A percentile compares a stretch with the other conserved stretches of the same genome.
Conservation (phyloP, 2,113 vertebrate genomes). For the Motacilla tschutschensis region DNA sequence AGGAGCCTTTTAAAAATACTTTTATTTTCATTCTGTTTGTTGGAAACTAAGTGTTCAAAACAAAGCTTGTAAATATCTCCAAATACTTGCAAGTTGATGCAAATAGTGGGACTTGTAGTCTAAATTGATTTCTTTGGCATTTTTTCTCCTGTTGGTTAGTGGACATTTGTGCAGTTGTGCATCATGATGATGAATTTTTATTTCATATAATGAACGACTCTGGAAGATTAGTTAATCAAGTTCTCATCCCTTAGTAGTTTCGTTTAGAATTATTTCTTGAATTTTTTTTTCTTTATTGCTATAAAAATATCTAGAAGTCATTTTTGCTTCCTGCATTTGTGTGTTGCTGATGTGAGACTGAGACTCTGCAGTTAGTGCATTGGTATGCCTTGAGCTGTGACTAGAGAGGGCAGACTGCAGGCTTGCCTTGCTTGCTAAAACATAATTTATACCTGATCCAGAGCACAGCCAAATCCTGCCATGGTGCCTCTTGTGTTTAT, state of each 20-base stretch:
- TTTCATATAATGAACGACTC: background rate
- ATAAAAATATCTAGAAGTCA: background rate
- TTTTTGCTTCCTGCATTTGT: background rate
- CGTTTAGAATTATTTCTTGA: background rate
- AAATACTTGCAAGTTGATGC: background rate
- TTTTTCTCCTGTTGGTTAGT: background rate
- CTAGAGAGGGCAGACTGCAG: background rate
- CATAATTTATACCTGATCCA: fast-evolving
- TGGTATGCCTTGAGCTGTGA: background rate
- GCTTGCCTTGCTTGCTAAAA: background rate
- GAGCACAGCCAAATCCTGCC: background rate
- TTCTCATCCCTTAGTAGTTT: background rate
- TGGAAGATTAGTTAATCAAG: background rate
- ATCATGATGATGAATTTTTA: background rate
- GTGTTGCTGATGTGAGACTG: background rate
- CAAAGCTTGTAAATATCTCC: background rate
- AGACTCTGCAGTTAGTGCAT: background rate
- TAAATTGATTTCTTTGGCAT: background rate
- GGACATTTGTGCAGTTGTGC: background rate
- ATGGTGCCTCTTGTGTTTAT: background rate
- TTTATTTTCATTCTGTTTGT: background rate
- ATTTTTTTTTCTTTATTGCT: background rate
- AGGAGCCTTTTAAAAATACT: background rate
- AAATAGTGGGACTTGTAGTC: background rate
- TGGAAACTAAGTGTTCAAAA: background rate